Base-by-base conservation (phyloP, 1,140 invertebrate genomes). In the Musca domestica region DNA sequence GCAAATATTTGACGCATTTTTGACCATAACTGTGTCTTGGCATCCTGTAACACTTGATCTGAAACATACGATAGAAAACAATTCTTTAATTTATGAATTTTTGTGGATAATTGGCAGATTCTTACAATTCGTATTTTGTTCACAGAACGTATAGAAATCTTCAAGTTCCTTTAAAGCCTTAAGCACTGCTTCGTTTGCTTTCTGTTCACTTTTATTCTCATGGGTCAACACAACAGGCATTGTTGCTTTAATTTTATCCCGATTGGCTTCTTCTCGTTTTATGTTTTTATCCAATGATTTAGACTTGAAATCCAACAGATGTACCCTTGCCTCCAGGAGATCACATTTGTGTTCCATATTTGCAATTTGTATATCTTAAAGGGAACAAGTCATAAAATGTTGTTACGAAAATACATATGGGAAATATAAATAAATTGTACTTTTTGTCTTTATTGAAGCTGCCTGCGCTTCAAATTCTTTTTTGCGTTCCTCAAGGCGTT, bases 301-400 rank as follows among this genome's bases (percentile, higher is more conserved):
- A 20, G 72, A 46, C 34, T 80, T 80, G 0, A 76, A 58, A 15
- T 76, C 63, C 14, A 80, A 70, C 5, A 80, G 20, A 70, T 75
- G 69, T 17, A 66, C 68, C 23, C 70, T 74, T 0, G 74, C 70
- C 23, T 70, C 63, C 1, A 72, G 69, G 6, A 73, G 56, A 20
- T 77, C 51, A 10, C 70, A 64, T 17, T 73, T 70, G 65, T 80
- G 71, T 56, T 72, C 68, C 10, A 74, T 65, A 47, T 65, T 74
- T 20, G 74, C 75, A 6, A 41, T 67, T 71, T 78, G 73, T 46
- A 80, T 78, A 52, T 77, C 78, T 80, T n/a, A 20, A 64, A 23
- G 19, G 4, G 6, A 34, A 17, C 46, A 17, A 4, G 19, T 19
- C 12, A 25, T 10, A 3, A 17, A 54, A 20, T 27, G 15, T 15